Evolutionary conservation across 2,888 invertebrate genomes (phyloP).

Genomic region (Pomacea canaliculata): DNA sequence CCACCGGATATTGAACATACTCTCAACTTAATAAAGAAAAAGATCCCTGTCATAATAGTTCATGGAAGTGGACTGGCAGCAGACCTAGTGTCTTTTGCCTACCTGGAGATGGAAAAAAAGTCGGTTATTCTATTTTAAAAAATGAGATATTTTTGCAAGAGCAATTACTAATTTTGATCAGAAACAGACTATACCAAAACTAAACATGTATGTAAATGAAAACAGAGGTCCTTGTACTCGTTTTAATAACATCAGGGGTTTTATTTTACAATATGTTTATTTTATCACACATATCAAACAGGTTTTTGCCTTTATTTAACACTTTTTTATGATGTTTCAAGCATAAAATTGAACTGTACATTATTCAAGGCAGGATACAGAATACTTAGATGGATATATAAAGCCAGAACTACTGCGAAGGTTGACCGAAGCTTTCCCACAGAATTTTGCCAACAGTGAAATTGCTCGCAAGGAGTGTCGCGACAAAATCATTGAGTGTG

Average conservation of each 20-base stretch:
- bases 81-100: slow-evolving; percentile 68
- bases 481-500: slow-evolving; percentile 67
- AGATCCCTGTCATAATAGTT: slow-evolving; percentile 67
- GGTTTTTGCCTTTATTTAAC: no score
- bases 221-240: no score
- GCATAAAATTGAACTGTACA: no score
- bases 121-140: slow-evolving; percentile 24
- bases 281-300: no score
- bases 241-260: no score
- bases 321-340: no score
- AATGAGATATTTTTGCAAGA: no score
- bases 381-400: slow-evolving; percentile 41
- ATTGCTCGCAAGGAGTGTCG: slow-evolving; percentile 64
- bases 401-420: slow-evolving; percentile 67
- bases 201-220: no score
- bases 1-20: slow-evolving; percentile 64
- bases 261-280: no score
- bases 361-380: neutral
- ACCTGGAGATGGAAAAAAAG: slow-evolving; percentile 65
- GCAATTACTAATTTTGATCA: no score
- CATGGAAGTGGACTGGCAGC: slow-evolving; percentile 68
- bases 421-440: slow-evolving; percentile 62
- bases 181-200: no score
- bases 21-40: slow-evolving; percentile 63
- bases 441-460: slow-evolving; percentile 59